phyloP scores from a whole-genome alignment of 2,113 vertebrate species.

The Proteles cristata region DNA sequence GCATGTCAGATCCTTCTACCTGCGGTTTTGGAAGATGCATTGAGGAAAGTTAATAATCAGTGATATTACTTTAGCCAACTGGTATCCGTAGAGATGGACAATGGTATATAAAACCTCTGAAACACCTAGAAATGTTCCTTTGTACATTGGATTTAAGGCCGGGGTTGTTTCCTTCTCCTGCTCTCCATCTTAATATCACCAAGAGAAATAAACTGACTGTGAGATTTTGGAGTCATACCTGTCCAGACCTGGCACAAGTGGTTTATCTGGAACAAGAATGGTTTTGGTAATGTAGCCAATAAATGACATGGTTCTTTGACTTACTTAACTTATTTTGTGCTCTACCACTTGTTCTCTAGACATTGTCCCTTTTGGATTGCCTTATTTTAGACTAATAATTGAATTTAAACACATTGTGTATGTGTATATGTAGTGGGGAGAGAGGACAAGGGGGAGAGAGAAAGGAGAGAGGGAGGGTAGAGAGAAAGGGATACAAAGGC shows the following conservation, averaged over 20 bases:
- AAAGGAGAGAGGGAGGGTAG: neutral
- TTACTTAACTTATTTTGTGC: conserved; percentile 8
- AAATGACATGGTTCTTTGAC: conserved; percentile 37
- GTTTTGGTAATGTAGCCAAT: conserved; percentile 36
- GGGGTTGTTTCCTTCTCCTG: neutral
- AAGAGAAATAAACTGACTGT: conserved; percentile 21
- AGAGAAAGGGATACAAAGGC: neutral
- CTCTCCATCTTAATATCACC: neutral
- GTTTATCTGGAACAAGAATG: conserved; percentile 41
- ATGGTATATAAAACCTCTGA: neutral
- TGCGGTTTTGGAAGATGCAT: conserved; percentile 36
- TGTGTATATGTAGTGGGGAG: neutral
- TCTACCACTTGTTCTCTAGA: conserved; percentile 22
- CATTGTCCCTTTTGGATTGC: neutral
- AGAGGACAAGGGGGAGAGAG: neutral
- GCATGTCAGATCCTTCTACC: conserved; percentile 7
- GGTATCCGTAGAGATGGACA: neutral
- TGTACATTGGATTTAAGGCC: neutral
- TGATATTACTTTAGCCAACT: conserved; percentile 15
- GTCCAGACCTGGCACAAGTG: neutral
- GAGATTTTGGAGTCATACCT: conserved; percentile 28
- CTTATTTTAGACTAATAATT: conserved; percentile 42
- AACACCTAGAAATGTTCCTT: neutral
- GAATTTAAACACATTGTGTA: neutral
- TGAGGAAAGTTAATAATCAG: conserved; percentile 5